Evolutionary conservation across 2,113 vertebrate species (phyloP), one percentile per base, ranked within the genome.

Genomic region (Tetrax tetrax): DNA sequence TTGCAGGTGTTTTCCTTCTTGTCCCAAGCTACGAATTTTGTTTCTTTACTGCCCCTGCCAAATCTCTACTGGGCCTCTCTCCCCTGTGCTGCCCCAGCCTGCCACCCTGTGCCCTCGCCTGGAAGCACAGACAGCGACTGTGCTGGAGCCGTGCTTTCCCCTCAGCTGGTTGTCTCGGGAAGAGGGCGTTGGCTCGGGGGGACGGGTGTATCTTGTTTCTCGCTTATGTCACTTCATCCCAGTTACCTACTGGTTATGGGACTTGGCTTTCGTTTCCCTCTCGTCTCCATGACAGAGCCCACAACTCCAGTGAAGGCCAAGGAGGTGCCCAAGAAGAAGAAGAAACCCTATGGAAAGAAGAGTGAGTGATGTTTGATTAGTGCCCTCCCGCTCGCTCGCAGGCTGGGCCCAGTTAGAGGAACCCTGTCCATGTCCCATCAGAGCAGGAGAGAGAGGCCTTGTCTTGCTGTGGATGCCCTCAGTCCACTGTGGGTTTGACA

Each of bases 331-430:
- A 98, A 95, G 97, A 99, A 98, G 98, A 98, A 97, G 89, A 92
- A 96, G 96, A 99, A 98, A 93, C 97, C 98, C 41, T 98, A 97
- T 93, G 98, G 98, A 97, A 98, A 98, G 97, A 99, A 98, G 97
- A 99, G 99, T 99, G 98, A 95, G 99, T 97, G 86, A 94, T 88
- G 78, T 87, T 96, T 79, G 74, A 69, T 74, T 94, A 95, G 85
- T 78, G 82, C 92, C 95, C 89, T 95, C 95, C 89, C 4, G 86
- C 95, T 95, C 35, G 83, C 91, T 97, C 57, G 31, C 95, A 94
- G 95, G 94, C 89, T 96, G 95, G 94, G 96, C 95, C 65, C 94
- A 96, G 95, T 95, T 95, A 96, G 96, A 93, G 81, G 81, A 93
- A 87, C 37, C 70, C 63, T 85, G 77, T 96, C 81, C 77, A 53